These are phyloP conservation scores for Microctenopoma stevenorrisi DNA, from an alignment of 2,797 vertebrate genomes.

Conservation along the genomic window DNA sequence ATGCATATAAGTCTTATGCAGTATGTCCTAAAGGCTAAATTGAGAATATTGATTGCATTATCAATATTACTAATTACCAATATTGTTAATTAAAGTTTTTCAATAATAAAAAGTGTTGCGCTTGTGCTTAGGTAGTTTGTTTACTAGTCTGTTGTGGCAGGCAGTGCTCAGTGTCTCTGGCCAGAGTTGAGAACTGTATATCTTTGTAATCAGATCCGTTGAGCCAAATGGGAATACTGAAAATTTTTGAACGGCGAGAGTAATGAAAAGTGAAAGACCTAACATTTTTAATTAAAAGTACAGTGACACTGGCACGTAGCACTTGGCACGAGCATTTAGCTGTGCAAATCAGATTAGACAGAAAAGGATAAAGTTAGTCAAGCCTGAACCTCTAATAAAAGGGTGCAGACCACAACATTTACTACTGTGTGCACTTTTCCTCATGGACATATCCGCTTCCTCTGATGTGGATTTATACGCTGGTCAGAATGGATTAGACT, in stretches of 20 bases:
- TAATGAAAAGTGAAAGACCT: slow-evolving; percentile 71
- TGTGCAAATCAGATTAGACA: slow-evolving; percentile 77
- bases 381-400: slow-evolving; percentile 65
- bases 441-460: slow-evolving; percentile 45
- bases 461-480: slow-evolving; percentile 72
- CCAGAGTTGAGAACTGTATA: slow-evolving; percentile 3
- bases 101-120: slow-evolving; percentile 14
- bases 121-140: background rate
- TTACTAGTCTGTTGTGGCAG: slow-evolving; percentile 4
- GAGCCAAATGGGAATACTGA: background rate
- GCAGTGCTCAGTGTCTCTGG: slow-evolving; percentile 7
- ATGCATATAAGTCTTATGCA: slow-evolving; percentile 6
- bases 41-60: slow-evolving; percentile 7
- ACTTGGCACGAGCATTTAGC: slow-evolving; percentile 61
- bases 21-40: slow-evolving; percentile 18
- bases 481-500: slow-evolving; percentile 76
- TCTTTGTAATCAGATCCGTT: slow-evolving; percentile 50
- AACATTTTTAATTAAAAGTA: slow-evolving; percentile 76
- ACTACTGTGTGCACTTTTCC: slow-evolving; percentile 27
- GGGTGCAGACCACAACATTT: slow-evolving; percentile 18
- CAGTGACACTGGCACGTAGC: slow-evolving; percentile 50
- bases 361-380: slow-evolving; percentile 74
- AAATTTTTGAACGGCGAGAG: slow-evolving; percentile 47
- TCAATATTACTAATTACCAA: no score
- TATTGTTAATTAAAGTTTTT: slow-evolving; percentile 5